Evolutionary conservation across 2,797 vertebrate species (phyloP), one percentile per base, ranked within the genome.

Genomic region (Clarias pachynema): DNA sequence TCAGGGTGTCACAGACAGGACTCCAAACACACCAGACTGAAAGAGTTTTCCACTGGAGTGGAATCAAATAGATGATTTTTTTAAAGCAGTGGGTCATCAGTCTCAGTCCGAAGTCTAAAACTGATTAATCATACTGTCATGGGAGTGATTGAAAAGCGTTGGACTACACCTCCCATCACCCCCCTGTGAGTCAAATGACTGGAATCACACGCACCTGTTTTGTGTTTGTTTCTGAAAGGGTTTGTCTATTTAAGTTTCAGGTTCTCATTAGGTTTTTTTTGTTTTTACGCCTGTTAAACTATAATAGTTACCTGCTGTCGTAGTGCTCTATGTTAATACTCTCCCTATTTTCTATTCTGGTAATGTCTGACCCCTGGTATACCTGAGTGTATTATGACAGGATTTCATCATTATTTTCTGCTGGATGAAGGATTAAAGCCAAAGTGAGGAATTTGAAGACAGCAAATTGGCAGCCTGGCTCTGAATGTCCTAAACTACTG

Each of bases 351-450:
- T 44, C 29, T 68, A 69, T 86, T 82, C 85, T 53, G 59, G 40
- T 75, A 31, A 22, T 31, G 69, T 44, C 63, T 59, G 73, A 53
- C 63, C 62, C n/a, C 72, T 44, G n/a, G 5, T 59, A 49, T 12
- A 78, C 63, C 56, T 15, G 56, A 20, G 15, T 44, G 22, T 22
- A 44, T 78, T 78, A 53, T 86, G 81, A 79, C 63, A 86, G 63
- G 63, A 86, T 86, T 83, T 86, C 63, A 86, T 78, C 72, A 77
- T 86, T 70, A 81, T 75, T 66, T 29, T 78, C 60, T 68, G n/a
- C 44, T 53, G 3, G 22, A 24, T 59, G 37, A 49, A 29, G 85
- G 66, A 83, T 79, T 79, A 86, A 83, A 86, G 57, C 4, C 14
- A 22, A n/a, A 69, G 59, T 6, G 3, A 77, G n/a, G 37, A 40